Base-by-base conservation (phyloP, 2,113 vertebrate species). In the Orthochromis indermauri region DNA sequence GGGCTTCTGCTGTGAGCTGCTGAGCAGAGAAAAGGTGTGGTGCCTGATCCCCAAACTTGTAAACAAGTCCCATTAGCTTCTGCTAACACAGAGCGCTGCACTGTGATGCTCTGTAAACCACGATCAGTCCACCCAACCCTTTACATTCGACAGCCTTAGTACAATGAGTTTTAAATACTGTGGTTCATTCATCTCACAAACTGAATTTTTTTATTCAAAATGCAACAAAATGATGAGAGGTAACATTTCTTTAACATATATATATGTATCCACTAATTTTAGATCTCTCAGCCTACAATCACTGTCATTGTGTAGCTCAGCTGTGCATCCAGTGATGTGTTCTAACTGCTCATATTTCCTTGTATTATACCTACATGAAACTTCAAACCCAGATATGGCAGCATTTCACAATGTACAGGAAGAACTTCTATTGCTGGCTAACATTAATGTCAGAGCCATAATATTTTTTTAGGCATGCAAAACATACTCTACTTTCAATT, bases 41-140 rank as follows among this genome's bases (percentile, higher is more conserved):
- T 59, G 71, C 37, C 80, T 90, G 85, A 89, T 86, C 79, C 81
- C 42, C 87, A 90, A 93, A 93, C 90, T 92, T 94, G 89, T 92
- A 94, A 95, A 93, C 93, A 92, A 90, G 83, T 83, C 35, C 78
- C n/a, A 10, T 51, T 87, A 57, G 55, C 85, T 80, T 89, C 81
- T 45, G 85, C 61, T 84, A 21, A 33, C 83, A 81, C 40, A 68
- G 71, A 84, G 87, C 7, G 51, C 89, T 90, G 86, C 53, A 85
- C 78, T 66, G 68, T 11, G 24, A 61, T 82, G 45, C 55, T 61
- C 42, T 10, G 35, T 57, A 8, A 71, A 88, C 13, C 28, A 79
- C 9, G 7, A 85, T 90, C 63, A 73, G 47, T 7, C 42, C 11
- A 28, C 81, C 49, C 33, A 17, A 54, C 10, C 12, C 40, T 80